Evolutionary conservation across 2,113 vertebrate genomes (phyloP), one percentile per base, ranked within the genome.

Genomic region (Mirza zaza): DNA sequence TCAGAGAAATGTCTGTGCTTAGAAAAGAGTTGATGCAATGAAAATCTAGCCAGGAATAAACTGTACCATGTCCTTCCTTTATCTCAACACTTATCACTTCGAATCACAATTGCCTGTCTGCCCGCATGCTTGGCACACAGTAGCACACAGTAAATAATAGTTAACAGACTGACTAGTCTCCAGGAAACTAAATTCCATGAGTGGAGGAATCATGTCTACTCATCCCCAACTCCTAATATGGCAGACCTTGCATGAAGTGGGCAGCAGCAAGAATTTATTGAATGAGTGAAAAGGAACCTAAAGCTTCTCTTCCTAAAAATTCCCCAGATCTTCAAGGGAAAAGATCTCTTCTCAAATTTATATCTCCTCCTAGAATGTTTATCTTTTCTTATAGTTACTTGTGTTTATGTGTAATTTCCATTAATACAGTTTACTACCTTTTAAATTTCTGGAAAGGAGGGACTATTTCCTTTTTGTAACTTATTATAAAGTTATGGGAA

Each of bases 31-130:
- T 65, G n/a, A 12, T 27, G n/a, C 45, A 39, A 94, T 95, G 50
- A 95, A 89, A 94, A 88, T 87, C 52, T 8, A 85, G 21, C 48
- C 61, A 39, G 20, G 52, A 94, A 94, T 88, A 48, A 63, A 71
- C 36, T 79, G 67, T 10, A 82, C 42, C 13, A 3, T 67, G 81
- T 70, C 71, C 52, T 88, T 57, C 8, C 3, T 34, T 42, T 79
- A 50, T 81, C 85, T 95, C 68, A 73, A 90, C 27, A 68, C 25
- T 73, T 57, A 65, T 71, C 50, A 45, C 52, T 67, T 59, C 85
- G 73, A 67, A 48, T 90, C 90, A 80, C 42, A 42, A 20, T 25
- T 67, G 14, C 67, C 42, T 79, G 36, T 55, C 52, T 52, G 23
- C 39, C 57, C 89, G 34, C 21, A 18, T 52, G 67, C 29, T 36